Evolutionary conservation across 2,888 invertebrate species (phyloP), one percentile per base, ranked within the genome.

Genomic region (Oxystoma pomonae): DNA sequence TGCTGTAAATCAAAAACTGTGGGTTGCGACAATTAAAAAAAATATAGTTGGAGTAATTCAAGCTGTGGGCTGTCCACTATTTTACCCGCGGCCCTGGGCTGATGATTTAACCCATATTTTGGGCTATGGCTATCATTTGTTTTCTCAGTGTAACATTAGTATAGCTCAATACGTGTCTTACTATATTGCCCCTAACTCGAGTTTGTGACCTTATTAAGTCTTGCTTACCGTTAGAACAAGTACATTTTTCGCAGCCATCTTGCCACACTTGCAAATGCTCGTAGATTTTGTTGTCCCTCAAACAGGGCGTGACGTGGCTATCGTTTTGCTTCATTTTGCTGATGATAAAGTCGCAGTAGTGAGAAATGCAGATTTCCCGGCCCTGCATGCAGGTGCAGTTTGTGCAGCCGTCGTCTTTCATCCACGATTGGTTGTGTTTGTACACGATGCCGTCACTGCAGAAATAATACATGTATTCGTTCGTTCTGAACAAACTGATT

Each of bases 341-440:
- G 22, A 72, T 72, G 56, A 70, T 71, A 16, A 68, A 64, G 20
- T 73, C 73, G 64, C 74, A 75, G 58, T 71, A 72, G 57, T 75
- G 71, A 72, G 80, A 79, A 55, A 79, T 76, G 59, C 76, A 74
- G 17, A 69, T 66, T 12, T 62, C 65, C 16, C 68, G 65, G 12
- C 76, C 75, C 58, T 74, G 70, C 1, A 65, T 58, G 63, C 75
- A 75, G 5, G 66, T 71, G 64, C 75, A 75, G 18, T 68, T 65
- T 1, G 73, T 74, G 62, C 75, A 75, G 21, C 68, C 71, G 20
- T 71, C 69, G 18, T 75, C 75, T 55, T 68, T 68, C 21, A 68
- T 65, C 75, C 75, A 75, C 0, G 68, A 68, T 51, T 73, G 72
- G 55, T 67, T 65, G 65, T 74, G 70, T 21, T 71, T 70, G 65